These are phyloP conservation scores for Hirudo medicinalis DNA, from an alignment of 1,140 invertebrate genomes.

Conservation along the genomic window DNA sequence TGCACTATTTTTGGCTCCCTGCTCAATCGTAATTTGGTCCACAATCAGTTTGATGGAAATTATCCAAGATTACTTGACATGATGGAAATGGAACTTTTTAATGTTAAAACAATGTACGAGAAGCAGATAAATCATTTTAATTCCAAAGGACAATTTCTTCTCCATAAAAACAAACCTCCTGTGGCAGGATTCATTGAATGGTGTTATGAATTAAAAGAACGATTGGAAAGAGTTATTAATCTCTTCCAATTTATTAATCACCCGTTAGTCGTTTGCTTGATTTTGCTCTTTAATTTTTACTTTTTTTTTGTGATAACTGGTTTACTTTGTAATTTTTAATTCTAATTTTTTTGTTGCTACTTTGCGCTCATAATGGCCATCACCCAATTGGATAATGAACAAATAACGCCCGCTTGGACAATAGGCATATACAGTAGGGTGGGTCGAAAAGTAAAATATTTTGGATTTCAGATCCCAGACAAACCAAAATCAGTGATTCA, in stretches of 20 bases:
- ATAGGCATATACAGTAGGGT: no score
- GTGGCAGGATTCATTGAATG: conserved; percentile 9
- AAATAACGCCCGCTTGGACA: no score
- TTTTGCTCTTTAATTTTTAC: background rate
- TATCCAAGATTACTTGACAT: conserved; percentile 64
- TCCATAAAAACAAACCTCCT: conserved; percentile 65
- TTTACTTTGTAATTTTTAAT: background rate
- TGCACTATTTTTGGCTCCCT: conserved; percentile 74
- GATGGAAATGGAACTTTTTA: conserved; percentile 59
- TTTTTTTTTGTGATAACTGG: no score
- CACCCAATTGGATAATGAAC: no score
- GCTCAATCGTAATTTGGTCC: conserved; percentile 70
- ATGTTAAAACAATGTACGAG: conserved; percentile 38
- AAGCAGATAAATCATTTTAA: conserved; percentile 32
- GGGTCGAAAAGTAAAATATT: no score
- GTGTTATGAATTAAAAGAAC: background rate
- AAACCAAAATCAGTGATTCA: no score
- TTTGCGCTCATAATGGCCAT: background rate
- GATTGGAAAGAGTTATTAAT: background rate
- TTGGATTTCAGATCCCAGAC: no score
- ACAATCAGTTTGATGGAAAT: conserved; percentile 67
- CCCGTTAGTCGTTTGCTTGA: background rate
- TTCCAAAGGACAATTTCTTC: conserved; percentile 38
- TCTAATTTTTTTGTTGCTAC: background rate
- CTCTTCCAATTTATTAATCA: conserved; percentile 1